Percentiles rank a stretch among this genome's conserved stretches.
These are phyloP conservation scores for Eulemur rufifrons DNA, from an alignment of 2,113 vertebrate genomes.

Conservation along the genomic window DNA sequence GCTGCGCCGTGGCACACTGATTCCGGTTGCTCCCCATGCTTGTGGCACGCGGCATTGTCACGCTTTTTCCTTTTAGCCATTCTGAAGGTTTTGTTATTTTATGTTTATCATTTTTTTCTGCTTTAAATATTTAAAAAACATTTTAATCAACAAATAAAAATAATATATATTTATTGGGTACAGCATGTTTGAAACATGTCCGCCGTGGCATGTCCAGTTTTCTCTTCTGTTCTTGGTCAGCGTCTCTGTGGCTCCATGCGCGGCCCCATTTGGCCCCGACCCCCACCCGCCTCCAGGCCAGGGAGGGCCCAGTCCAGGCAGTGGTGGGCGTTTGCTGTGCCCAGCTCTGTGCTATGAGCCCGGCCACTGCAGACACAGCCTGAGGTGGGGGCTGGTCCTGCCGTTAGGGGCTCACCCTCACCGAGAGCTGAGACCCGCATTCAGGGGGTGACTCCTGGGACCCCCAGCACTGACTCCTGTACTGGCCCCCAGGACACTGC, in stretches of 20 bases:
- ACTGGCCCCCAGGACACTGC: rapidly evolving
- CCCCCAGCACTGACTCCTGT: not conserved
- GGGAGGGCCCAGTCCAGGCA: rapidly evolving
- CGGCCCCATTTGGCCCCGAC: not conserved
- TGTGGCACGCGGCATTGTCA: rapidly evolving
- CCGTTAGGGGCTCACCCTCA: not conserved
- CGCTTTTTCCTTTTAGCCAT: not conserved
- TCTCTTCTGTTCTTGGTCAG: not conserved
- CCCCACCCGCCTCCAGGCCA: rapidly evolving
- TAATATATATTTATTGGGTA: rapidly evolving
- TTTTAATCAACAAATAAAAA: not conserved
- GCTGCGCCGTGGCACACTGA: rapidly evolving
- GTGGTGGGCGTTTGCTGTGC: rapidly evolving
- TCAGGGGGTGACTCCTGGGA: not conserved
- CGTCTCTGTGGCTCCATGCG: rapidly evolving
- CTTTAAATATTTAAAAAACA: no score
- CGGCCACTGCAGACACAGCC: not conserved
- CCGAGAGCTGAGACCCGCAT: not conserved
- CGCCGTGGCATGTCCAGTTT: rapidly evolving
- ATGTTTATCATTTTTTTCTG: not conserved
- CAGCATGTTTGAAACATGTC: rapidly evolving
- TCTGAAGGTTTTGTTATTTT: not conserved
- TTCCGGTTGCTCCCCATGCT: rapidly evolving
- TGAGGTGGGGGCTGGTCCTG: not conserved
- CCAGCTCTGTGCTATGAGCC: not conserved